phyloP scores from a whole-genome alignment of 2,888 invertebrate species.

The Ceriagrion tenellum region DNA sequence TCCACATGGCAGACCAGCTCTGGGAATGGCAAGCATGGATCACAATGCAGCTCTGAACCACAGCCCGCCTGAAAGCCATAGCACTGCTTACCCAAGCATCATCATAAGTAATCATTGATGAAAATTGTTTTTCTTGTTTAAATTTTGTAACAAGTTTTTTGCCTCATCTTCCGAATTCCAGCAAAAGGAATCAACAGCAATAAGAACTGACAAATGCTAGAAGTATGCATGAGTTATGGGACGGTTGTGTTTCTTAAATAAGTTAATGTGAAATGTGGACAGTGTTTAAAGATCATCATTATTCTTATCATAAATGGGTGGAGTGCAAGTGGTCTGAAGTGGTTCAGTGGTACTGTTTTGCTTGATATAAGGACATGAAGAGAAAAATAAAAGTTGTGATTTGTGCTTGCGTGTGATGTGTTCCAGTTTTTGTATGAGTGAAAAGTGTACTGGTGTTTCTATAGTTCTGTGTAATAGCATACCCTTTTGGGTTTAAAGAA shows the following conservation, averaged over 20 bases:
- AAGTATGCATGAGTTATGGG: constrained; percentile 53
- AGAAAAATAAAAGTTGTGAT: constrained; percentile 69
- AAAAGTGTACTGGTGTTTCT: constrained; percentile 70
- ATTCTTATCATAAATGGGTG: constrained; percentile 65
- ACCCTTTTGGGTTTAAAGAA: constrained; percentile 70
- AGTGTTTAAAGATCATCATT: constrained; percentile 65
- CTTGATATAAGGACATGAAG: constrained; percentile 69
- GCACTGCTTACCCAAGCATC: constrained; percentile 52
- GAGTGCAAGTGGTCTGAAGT: constrained; percentile 69
- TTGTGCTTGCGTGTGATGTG: constrained; percentile 70
- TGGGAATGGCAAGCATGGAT: constrained; percentile 51
- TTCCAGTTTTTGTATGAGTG: constrained; percentile 70
- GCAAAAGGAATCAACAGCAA: neutral
- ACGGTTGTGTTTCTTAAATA: constrained; percentile 55
- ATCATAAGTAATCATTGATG: constrained; percentile 25
- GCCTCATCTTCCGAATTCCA: constrained; percentile 49
- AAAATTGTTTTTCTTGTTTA: constrained; percentile 47
- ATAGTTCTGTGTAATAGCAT: constrained; percentile 68
- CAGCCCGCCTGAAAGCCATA: constrained; percentile 60
- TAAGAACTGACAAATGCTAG: constrained; percentile 57
- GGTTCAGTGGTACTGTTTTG: constrained; percentile 61
- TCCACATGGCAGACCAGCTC: constrained; percentile 21
- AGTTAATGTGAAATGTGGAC: constrained; percentile 67
- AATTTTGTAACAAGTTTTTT: constrained; percentile 48
- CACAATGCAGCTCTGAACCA: constrained; percentile 60